A percentile compares a stretch with the other conserved stretches of the same genome.
These are phyloP conservation scores for Eupithecia exiguata DNA, from an alignment of 2,888 invertebrate species.

Conservation along the genomic window DNA sequence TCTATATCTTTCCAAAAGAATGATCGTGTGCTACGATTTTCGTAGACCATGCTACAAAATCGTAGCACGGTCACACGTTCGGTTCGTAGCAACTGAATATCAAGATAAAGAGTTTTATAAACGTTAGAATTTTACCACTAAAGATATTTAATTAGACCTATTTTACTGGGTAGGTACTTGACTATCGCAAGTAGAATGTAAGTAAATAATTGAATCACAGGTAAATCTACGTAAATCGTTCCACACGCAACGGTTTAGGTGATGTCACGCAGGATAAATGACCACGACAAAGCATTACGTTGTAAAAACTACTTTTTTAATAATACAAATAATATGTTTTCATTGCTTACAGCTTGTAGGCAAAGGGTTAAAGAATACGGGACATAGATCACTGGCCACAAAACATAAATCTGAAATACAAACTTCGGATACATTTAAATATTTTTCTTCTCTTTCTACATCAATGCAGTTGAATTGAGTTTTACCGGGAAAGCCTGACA, in stretches of 20 bases:
- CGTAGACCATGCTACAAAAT: slow-evolving; percentile 32
- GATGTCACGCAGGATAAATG: slow-evolving; percentile 4
- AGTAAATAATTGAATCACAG: slow-evolving; percentile 2
- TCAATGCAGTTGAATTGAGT: slow-evolving; percentile 45
- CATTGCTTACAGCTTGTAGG: not conserved
- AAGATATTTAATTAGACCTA: not conserved
- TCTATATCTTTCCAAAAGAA: not conserved
- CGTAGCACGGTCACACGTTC: no score
- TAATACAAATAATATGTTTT: not conserved
- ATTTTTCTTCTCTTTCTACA: slow-evolving; percentile 33
- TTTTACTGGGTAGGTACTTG: not conserved
- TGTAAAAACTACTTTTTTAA: not conserved
- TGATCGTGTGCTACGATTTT: slow-evolving; percentile 17
- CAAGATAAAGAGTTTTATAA: no score
- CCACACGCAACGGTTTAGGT: slow-evolving; percentile 9
- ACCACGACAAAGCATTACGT: not conserved
- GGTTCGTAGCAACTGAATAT: no score
- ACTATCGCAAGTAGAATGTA: not conserved
- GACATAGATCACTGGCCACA: not conserved
- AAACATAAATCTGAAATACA: slow-evolving; percentile 1
- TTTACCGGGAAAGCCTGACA: slow-evolving; percentile 63
- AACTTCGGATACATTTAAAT: slow-evolving; percentile 31
- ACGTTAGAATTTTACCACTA: not conserved
- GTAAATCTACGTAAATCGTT: slow-evolving; percentile 1
- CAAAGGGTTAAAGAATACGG: not conserved